phyloP scores from a whole-genome alignment of 2,113 vertebrate species.

The Sterna hirundo region DNA sequence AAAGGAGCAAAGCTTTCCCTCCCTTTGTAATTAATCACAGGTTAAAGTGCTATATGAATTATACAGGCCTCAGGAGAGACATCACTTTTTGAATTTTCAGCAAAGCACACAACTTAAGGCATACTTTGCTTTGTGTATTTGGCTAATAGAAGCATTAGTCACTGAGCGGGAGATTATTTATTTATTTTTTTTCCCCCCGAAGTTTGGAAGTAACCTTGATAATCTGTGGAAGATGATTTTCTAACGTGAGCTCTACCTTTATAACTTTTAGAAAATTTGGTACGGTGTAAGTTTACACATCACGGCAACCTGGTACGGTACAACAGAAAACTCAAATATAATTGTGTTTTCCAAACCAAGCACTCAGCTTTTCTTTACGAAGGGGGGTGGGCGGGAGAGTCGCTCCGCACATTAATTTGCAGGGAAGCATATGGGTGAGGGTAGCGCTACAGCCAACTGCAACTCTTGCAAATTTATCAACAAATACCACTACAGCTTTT shows the following conservation, averaged over 20 bases:
- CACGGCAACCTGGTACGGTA: background rate
- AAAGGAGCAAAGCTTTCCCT: slow-evolving; percentile 16
- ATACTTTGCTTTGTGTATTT: background rate
- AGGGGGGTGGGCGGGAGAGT: background rate
- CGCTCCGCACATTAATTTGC: background rate
- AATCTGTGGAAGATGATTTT: background rate
- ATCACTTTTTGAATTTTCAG: background rate
- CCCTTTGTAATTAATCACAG: slow-evolving; percentile 40
- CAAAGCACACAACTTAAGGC: background rate
- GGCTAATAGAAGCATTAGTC: background rate
- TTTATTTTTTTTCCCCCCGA: background rate
- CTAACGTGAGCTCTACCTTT: background rate
- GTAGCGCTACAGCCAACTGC: background rate
- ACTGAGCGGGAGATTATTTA: background rate
- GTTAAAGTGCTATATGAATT: slow-evolving; percentile 21
- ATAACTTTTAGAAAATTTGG: background rate
- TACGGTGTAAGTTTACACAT: background rate
- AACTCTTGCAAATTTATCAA: background rate
- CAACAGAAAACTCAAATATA: background rate
- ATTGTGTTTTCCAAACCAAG: background rate
- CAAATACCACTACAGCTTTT: background rate
- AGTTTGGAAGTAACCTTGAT: background rate
- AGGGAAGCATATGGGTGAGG: background rate
- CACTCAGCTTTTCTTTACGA: background rate
- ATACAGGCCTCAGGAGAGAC: background rate